phyloP scores from a whole-genome alignment of 2,888 invertebrate genomes.

The Pogonocherus hispidulus region DNA sequence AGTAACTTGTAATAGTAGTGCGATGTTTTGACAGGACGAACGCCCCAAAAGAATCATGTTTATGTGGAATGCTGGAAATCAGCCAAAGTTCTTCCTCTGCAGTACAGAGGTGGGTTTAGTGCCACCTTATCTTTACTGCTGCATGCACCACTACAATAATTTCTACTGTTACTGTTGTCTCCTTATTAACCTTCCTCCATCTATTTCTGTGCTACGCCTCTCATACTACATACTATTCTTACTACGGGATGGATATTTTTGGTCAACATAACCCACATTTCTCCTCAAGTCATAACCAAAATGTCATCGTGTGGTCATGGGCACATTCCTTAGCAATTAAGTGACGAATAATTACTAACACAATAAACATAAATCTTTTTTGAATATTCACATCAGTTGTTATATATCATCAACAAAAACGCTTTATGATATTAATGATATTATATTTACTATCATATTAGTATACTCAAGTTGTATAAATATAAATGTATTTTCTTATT shows the following conservation, averaged over 20 bases:
- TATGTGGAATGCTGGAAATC: conserved; percentile 39
- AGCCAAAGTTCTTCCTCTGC: conserved; percentile 46
- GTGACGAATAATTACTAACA: neutral
- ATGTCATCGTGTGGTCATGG: conserved; percentile 30
- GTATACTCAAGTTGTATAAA: too few species aligned
- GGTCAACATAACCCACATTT: conserved; percentile 27
- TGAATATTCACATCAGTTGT: too few species aligned
- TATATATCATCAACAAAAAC: too few species aligned
- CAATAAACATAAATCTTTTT: too few species aligned
- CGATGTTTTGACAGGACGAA: conserved; percentile 21
- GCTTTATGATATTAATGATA: too few species aligned
- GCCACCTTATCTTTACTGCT: conserved; percentile 26
- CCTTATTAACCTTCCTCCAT: conserved; percentile 47
- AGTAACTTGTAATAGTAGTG: conserved; percentile 18
- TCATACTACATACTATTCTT: conserved; percentile 21
- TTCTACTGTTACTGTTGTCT: conserved; percentile 34
- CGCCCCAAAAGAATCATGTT: conserved; percentile 26
- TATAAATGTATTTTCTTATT: too few species aligned
- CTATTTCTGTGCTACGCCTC: conserved; percentile 39
- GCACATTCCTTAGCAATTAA: conserved; percentile 3
- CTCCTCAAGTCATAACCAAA: neutral
- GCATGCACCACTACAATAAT: conserved; percentile 39
- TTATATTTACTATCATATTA: too few species aligned
- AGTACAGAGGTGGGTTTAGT: conserved; percentile 30
- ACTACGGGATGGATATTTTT: conserved; percentile 10